Conservation (phyloP, 1,140 invertebrate species). For the Philotrypesis tridentata region DNA sequence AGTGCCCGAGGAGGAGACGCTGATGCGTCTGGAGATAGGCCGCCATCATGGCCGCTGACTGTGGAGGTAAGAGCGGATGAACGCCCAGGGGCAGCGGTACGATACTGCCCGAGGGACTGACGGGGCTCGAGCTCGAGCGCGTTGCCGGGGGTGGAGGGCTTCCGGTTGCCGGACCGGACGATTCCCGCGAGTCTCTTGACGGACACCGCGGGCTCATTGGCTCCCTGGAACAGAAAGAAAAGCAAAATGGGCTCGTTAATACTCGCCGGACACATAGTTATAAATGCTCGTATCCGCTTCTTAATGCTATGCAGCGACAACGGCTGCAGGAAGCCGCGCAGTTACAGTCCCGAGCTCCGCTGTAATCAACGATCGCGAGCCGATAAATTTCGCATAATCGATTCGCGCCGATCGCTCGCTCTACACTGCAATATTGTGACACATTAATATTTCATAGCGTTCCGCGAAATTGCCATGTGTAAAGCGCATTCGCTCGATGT, state of each 20-base stretch:
- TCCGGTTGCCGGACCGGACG: slow-evolving; percentile 74
- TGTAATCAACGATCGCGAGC: slow-evolving; percentile 51
- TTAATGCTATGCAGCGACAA: no score
- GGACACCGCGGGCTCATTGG: slow-evolving; percentile 83
- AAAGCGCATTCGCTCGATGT: neutral
- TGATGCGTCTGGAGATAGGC: slow-evolving; percentile 83
- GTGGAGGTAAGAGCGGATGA: slow-evolving; percentile 79
- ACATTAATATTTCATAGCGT: slow-evolving; percentile 60
- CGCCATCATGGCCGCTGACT: slow-evolving; percentile 83
- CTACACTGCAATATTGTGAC: slow-evolving; percentile 44
- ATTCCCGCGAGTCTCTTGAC: slow-evolving; percentile 83
- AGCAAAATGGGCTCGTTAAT: no score
- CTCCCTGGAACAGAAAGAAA: slow-evolving; percentile 79
- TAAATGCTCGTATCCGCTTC: no score
- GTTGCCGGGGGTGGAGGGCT: slow-evolving; percentile 78
- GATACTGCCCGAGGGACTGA: slow-evolving; percentile 71
- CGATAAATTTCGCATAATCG: slow-evolving; percentile 57
- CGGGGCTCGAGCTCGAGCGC: slow-evolving; percentile 73
- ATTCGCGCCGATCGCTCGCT: slow-evolving; percentile 43
- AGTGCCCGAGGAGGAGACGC: slow-evolving; percentile 82
- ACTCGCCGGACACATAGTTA: no score
- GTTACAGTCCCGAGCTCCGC: no score
- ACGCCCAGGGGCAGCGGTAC: slow-evolving; percentile 68
- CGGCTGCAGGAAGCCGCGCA: no score
- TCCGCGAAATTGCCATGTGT: slow-evolving; percentile 47